Percentiles rank a stretch among this genome's conserved stretches.
phyloP scores from a whole-genome alignment of 2,797 vertebrate species.

The Anniella stebbinsi region DNA sequence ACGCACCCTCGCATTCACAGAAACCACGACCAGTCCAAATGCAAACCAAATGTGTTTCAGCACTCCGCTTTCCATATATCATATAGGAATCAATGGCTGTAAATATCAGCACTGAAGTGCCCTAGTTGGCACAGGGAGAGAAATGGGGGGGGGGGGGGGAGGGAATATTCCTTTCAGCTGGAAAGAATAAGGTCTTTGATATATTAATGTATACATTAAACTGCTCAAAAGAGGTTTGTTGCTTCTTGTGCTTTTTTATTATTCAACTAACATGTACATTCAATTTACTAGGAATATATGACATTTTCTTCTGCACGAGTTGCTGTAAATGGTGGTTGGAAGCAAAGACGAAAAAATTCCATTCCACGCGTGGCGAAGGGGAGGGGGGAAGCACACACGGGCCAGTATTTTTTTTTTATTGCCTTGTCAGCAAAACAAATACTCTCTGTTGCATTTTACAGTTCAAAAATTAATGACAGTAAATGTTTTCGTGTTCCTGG shows the following conservation, averaged over 20 bases:
- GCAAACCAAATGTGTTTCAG: constrained; percentile 46
- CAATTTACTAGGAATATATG: constrained; percentile 72
- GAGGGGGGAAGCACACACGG: not conserved
- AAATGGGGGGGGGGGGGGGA: no score
- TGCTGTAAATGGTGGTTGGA: constrained; percentile 66
- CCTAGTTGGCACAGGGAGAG: constrained; percentile 60
- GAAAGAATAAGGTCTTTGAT: constrained; percentile 65
- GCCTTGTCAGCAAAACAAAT: constrained; percentile 63
- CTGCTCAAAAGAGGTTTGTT: constrained; percentile 68
- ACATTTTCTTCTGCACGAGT: constrained; percentile 66
- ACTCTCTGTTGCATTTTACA: constrained; percentile 56
- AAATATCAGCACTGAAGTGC: constrained; percentile 66
- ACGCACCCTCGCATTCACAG: constrained; percentile 25
- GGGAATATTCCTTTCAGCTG: constrained; percentile 64
- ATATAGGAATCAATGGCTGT: constrained; percentile 53
- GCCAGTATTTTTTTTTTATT: constrained; percentile 65
- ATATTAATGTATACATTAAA: constrained; percentile 70
- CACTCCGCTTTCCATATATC: constrained; percentile 65
- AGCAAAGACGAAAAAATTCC: constrained; percentile 71
- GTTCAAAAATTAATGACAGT: constrained; percentile 62
- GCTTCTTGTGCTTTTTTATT: constrained; percentile 68
- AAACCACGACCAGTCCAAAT: constrained; percentile 48
- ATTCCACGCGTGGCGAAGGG: constrained; percentile 56
- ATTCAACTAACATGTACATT: constrained; percentile 67
- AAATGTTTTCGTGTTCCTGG: constrained; percentile 64